phyloP scores from a whole-genome alignment of 2,113 vertebrate genomes.

The Buteo buteo region DNA sequence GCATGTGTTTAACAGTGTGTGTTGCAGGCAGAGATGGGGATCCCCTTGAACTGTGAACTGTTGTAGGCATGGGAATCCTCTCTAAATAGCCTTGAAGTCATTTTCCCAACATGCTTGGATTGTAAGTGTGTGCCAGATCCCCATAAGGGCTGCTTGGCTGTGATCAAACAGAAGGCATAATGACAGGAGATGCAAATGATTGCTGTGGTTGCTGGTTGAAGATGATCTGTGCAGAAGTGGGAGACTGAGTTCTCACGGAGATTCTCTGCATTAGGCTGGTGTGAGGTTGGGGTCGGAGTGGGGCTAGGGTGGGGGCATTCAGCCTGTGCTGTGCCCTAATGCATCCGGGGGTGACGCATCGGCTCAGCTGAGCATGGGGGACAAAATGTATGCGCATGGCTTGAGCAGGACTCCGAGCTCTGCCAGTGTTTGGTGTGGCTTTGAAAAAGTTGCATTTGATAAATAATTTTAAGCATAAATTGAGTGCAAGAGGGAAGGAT shows the following conservation, averaged over 20 bases:
- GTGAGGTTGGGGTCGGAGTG: not conserved
- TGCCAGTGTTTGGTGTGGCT: not conserved
- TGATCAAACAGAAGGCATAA: not conserved
- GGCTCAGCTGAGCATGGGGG: accelerated
- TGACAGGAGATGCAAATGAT: not conserved
- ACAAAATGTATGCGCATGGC: accelerated
- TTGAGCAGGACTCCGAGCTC: not conserved
- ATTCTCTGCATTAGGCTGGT: not conserved
- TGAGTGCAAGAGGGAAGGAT: not conserved
- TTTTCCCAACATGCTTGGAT: not conserved
- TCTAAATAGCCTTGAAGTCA: not conserved
- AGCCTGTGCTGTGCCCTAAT: not conserved
- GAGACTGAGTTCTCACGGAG: not conserved
- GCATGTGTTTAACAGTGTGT: not conserved
- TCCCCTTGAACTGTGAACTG: not conserved
- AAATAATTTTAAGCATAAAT: not conserved
- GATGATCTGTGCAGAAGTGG: not conserved
- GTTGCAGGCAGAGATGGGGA: not conserved
- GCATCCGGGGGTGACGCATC: accelerated
- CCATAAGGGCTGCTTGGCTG: not conserved
- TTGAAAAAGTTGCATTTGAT: not conserved
- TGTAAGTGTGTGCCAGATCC: not conserved
- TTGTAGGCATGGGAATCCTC: not conserved
- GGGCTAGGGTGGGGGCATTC: not conserved
- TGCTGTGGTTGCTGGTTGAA: not conserved